These are phyloP conservation scores for Cydia pomonella DNA, from an alignment of 1,140 invertebrate genomes.

Conservation along the genomic window DNA sequence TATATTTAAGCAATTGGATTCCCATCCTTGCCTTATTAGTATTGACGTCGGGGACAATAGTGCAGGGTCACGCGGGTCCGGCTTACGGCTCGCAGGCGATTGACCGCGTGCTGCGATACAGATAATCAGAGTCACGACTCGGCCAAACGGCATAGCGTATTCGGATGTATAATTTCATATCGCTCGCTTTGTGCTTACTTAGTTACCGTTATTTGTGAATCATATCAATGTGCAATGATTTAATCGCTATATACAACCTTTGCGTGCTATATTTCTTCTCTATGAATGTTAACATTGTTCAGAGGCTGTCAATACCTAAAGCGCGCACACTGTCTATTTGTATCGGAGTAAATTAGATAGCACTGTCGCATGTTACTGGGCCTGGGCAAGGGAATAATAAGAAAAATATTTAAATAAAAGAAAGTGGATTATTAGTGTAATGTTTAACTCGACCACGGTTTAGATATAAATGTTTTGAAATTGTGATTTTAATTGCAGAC, in stretches of 20 bases:
- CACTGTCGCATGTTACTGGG: no score
- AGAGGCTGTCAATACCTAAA: no score
- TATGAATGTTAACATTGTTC: no score
- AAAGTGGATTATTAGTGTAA: no score
- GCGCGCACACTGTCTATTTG: no score
- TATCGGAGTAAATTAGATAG: no score
- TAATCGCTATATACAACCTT: neutral
- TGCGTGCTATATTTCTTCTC: no score
- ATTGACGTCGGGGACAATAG: constrained; percentile 39
- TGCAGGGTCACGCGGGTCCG: constrained; percentile 38
- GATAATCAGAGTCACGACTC: constrained; percentile 49
- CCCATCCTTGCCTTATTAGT: constrained; percentile 1
- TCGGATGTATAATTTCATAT: constrained; percentile 16
- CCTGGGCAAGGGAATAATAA: no score
- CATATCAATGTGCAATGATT: neutral
- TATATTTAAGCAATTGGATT: constrained; percentile 7
- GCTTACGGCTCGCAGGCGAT: constrained; percentile 47
- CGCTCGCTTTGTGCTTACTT: neutral
- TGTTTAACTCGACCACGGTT: no score
- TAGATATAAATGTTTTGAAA: no score
- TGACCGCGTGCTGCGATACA: constrained; percentile 46
- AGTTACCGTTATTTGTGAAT: neutral
- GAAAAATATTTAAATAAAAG: no score
- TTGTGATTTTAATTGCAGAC: no score
- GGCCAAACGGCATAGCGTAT: constrained; percentile 38